Conservation (phyloP, 2,113 vertebrate species). For the Vulpes lagopus region DNA sequence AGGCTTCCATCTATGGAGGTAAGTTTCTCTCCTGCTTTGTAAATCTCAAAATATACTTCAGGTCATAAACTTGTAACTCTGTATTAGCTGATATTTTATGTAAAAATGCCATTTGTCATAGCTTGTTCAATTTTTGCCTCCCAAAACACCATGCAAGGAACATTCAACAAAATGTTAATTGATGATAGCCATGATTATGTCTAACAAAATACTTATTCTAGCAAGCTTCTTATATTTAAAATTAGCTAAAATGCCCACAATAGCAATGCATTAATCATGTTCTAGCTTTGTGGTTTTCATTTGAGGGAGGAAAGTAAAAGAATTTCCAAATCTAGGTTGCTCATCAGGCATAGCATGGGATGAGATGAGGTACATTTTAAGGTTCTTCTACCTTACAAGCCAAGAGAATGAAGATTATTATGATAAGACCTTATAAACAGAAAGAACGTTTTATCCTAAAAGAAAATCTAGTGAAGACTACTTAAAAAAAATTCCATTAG, state of each 20-base stretch:
- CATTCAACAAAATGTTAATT: neutral
- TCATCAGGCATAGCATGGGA: neutral
- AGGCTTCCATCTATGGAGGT: neutral
- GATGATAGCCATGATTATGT: neutral
- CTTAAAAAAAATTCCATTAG: constrained; percentile 48
- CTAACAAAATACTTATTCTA: constrained; percentile 15
- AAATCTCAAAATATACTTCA: neutral
- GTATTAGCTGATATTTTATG: neutral
- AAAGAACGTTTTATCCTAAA: constrained; percentile 36
- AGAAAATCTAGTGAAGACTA: constrained; percentile 15
- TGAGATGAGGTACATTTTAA: neutral
- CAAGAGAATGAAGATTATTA: constrained; percentile 32
- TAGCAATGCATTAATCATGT: neutral
- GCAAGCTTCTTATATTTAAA: neutral
- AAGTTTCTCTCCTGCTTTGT: neutral
- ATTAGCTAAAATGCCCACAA: neutral
- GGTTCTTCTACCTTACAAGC: neutral
- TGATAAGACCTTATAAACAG: constrained; percentile 7
- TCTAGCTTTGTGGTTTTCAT: neutral
- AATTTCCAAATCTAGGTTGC: neutral
- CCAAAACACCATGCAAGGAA: neutral
- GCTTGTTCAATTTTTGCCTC: constrained; percentile 16
- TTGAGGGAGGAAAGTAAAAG: neutral
- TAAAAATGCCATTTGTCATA: constrained; percentile 55
- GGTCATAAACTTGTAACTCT: constrained; percentile 1